Evolutionary conservation across 2,113 vertebrate genomes (phyloP).

Genomic region (Myxocyprinus asiaticus): DNA sequence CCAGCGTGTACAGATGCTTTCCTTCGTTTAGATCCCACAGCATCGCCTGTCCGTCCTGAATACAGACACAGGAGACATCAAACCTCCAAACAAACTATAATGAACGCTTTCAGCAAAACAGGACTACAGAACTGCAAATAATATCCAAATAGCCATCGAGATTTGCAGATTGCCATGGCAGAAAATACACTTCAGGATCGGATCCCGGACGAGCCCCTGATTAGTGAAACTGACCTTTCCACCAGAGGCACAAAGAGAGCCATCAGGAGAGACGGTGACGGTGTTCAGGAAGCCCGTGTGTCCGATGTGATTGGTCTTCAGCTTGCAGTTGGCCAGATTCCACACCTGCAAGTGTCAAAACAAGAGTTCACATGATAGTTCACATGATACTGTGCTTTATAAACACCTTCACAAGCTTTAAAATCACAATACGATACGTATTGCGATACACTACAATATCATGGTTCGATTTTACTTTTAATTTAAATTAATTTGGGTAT

Average conservation of each 20-base stretch:
- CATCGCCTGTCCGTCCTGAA: conserved; percentile 94
- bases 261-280: conserved; percentile 92
- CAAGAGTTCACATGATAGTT: background rate
- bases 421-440: too few species aligned
- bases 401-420: too few species aligned
- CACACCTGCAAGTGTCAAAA: conserved; percentile 79
- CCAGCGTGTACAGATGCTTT: conserved; percentile 94
- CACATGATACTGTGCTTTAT: too few species aligned
- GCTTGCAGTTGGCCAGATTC: conserved; percentile 94
- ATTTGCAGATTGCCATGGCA: too few species aligned
- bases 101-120: too few species aligned
- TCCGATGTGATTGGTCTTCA: conserved; percentile 98
- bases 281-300: conserved; percentile 94
- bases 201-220: too few species aligned
- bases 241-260: conserved; percentile 93
- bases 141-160: too few species aligned
- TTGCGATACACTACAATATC: too few species aligned
- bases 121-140: too few species aligned
- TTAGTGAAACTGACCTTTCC: conserved; percentile 80
- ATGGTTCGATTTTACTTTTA: too few species aligned
- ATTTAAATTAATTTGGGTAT: too few species aligned
- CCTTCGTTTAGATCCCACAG: conserved; percentile 96
- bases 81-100: background rate
- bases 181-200: too few species aligned
- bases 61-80: background rate